Conservation (phyloP, 2,888 invertebrate genomes). For the Lissonota sp. region DNA sequence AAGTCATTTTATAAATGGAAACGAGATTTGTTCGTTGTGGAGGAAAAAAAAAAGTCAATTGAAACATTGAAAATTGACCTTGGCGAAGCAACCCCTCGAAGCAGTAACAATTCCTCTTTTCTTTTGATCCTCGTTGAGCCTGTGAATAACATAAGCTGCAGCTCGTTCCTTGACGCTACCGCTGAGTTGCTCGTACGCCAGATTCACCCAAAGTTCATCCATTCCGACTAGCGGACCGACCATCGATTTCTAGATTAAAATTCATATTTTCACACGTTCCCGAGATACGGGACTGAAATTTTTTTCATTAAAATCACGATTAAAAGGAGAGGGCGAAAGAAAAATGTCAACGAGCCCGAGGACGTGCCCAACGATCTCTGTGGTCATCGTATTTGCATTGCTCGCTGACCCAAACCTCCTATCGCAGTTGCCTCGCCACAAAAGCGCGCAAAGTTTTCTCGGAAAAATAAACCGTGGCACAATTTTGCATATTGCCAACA, state of each 20-base stretch:
- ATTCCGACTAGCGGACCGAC: constrained; percentile 45
- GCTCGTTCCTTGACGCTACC: constrained; percentile 51
- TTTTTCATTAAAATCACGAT: constrained; percentile 27
- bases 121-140: constrained; percentile 39
- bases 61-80: constrained; percentile 14
- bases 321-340: constrained; percentile 9
- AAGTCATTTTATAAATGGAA: no score
- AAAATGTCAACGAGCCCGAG: constrained; percentile 59
- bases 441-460: constrained; percentile 37
- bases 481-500: constrained; percentile 27
- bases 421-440: neutral
- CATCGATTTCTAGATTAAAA: constrained; percentile 38
- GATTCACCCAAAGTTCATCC: constrained; percentile 51
- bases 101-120: constrained; percentile 41
- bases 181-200: constrained; percentile 39
- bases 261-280: constrained; percentile 15
- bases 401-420: constrained; percentile 70
- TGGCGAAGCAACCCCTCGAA: constrained; percentile 44
- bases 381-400: constrained; percentile 63
- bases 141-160: constrained; percentile 40
- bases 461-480: constrained; percentile 37
- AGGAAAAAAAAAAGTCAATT: neutral
- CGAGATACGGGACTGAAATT: neutral
- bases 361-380: constrained; percentile 61
- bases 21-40: no score